These are phyloP conservation scores for Syngnathus acus DNA, from an alignment of 2,797 vertebrate species.

Conservation along the genomic window DNA sequence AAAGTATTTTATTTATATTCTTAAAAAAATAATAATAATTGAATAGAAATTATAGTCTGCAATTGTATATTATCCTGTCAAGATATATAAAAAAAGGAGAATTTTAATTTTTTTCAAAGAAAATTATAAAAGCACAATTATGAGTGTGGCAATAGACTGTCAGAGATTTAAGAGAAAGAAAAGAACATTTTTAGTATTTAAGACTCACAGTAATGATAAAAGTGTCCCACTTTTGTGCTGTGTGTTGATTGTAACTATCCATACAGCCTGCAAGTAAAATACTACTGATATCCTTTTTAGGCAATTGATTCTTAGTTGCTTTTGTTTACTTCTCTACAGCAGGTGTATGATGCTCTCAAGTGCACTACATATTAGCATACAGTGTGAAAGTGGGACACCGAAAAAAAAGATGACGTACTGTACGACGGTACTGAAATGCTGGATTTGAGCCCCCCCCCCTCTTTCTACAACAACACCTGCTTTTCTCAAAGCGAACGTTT, in stretches of 20 bases:
- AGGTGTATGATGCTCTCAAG: neutral
- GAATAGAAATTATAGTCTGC: constrained; percentile 36
- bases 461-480: constrained; percentile 5
- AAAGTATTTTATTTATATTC: constrained; percentile 58
- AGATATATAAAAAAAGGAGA: constrained; percentile 30
- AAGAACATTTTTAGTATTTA: constrained; percentile 35
- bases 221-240: constrained; percentile 22
- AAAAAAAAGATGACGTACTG: constrained; percentile 13
- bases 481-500: neutral
- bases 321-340: neutral
- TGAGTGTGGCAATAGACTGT: constrained; percentile 55
- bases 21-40: constrained; percentile 24
- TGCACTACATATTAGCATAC: neutral
- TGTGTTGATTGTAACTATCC: constrained; percentile 5
- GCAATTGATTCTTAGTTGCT: neutral
- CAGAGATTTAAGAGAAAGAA: constrained; percentile 33
- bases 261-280: neutral
- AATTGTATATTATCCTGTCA: constrained; percentile 48
- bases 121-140: constrained; percentile 62
- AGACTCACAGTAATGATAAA: constrained; percentile 29
- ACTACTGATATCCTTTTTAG: constrained; percentile 1
- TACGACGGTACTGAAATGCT: constrained; percentile 39
- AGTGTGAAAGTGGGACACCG: constrained; percentile 13
- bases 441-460: constrained; percentile 36
- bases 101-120: constrained; percentile 48